phyloP scores from a whole-genome alignment of 2,888 invertebrate species.

The Deroplatys truncata region DNA sequence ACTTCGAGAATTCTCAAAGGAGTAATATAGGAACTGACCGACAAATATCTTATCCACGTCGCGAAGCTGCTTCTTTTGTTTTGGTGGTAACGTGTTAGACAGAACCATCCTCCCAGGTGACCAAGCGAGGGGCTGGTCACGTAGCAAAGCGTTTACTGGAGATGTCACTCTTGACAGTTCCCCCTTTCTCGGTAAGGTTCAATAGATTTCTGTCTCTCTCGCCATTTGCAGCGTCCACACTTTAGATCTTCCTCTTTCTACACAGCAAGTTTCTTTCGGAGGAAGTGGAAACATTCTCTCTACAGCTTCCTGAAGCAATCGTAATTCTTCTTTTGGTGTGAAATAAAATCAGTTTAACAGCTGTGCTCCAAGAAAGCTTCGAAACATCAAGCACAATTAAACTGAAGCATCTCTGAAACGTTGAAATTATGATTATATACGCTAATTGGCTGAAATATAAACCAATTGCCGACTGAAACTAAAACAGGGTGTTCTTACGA shows the following conservation, averaged over 20 bases:
- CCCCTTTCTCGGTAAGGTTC: neutral
- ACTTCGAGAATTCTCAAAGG: no score
- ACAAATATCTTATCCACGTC: neutral
- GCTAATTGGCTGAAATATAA: no score
- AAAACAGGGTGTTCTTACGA: no score
- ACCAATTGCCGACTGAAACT: no score
- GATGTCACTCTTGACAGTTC: neutral
- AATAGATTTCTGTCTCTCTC: neutral
- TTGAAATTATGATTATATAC: no score
- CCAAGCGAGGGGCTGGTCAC: neutral
- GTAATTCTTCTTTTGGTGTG: no score
- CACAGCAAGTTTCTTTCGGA: neutral
- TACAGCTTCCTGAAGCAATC: no score
- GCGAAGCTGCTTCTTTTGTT: neutral
- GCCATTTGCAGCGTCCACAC: neutral
- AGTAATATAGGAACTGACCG: neutral
- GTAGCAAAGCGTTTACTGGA: neutral
- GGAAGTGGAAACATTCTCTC: no score
- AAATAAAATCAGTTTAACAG: no score
- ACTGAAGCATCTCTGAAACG: no score
- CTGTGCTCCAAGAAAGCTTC: no score
- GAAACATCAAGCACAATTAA: no score
- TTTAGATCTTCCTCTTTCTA: neutral
- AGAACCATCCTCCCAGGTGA: neutral
- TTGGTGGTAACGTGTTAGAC: neutral